Percentiles rank a stretch among this genome's conserved stretches.
phyloP scores from a whole-genome alignment of 2,797 vertebrate genomes.

The Poecilia picta region DNA sequence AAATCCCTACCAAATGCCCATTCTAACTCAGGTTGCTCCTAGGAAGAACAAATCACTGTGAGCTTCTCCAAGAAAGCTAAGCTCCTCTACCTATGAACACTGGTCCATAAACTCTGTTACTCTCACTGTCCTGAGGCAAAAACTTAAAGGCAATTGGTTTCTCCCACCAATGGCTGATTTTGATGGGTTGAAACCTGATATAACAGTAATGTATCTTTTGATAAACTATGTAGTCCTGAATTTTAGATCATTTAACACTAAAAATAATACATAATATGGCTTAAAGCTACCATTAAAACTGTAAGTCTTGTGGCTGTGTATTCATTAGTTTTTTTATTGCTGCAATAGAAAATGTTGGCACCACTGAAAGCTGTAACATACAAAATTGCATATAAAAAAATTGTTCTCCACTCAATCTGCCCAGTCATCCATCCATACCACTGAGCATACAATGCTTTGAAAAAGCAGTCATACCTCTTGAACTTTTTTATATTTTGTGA shows the following conservation, averaged over 20 bases:
- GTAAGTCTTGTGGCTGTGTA: background rate
- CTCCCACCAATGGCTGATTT: constrained; percentile 49
- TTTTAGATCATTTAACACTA: constrained; percentile 23
- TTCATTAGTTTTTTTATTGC: constrained; percentile 27
- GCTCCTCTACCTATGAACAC: constrained; percentile 22
- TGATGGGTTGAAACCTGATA: constrained; percentile 25
- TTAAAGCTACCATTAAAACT: constrained; percentile 13
- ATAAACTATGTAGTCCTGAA: constrained; percentile 17
- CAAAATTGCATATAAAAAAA: constrained; percentile 28
- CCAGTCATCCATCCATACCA: constrained; percentile 36
- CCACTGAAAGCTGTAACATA: constrained; percentile 28
- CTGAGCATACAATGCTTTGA: background rate
- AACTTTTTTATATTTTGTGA: constrained; percentile 5
- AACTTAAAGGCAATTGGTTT: constrained; percentile 29
- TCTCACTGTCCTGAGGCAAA: constrained; percentile 25
- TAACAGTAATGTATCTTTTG: constrained; percentile 34
- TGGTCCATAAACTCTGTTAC: constrained; percentile 32
- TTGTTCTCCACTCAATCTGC: constrained; percentile 14
- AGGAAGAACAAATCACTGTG: background rate
- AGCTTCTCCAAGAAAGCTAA: background rate
- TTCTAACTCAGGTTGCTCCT: background rate
- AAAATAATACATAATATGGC: constrained; percentile 10
- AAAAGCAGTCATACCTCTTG: background rate
- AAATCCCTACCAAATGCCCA: background rate
- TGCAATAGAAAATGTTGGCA: constrained; percentile 19